These are phyloP conservation scores for Drosophila barbarae DNA, from an alignment of 2,888 invertebrate genomes.

Conservation along the genomic window DNA sequence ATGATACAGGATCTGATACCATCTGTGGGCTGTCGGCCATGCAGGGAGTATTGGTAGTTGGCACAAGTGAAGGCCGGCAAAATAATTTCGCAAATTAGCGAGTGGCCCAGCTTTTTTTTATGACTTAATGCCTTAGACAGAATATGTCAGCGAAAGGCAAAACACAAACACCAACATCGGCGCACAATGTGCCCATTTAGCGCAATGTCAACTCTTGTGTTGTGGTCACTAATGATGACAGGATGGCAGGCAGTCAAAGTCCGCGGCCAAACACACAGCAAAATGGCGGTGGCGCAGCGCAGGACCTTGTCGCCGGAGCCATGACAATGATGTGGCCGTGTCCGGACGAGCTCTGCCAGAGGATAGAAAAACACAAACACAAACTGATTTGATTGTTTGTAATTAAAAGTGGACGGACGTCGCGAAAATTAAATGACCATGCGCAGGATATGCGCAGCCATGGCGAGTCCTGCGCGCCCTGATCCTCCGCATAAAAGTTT, in stretches of 20 bases:
- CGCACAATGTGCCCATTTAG: constrained; percentile 58
- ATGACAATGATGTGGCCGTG: constrained; percentile 42
- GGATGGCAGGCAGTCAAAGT: constrained; percentile 57
- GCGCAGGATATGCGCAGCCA: constrained; percentile 38
- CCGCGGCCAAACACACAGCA: constrained; percentile 49
- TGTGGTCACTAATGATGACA: constrained; percentile 74
- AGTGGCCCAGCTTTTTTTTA: constrained; percentile 56
- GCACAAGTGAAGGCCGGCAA: not conserved
- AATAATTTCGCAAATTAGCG: constrained; percentile 57
- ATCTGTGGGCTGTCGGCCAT: constrained; percentile 1
- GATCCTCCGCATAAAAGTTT: constrained; percentile 58
- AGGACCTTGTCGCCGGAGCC: constrained; percentile 22
- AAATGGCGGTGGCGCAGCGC: constrained; percentile 29
- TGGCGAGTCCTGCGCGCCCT: constrained; percentile 2
- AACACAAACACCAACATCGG: constrained; percentile 12
- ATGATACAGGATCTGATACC: constrained; percentile 5
- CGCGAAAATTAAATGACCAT: constrained; percentile 69
- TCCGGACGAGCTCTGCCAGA: not conserved
- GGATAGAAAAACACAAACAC: constrained; percentile 39
- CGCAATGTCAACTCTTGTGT: constrained; percentile 72
- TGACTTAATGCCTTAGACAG: constrained; percentile 62
- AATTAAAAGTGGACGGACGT: constrained; percentile 73
- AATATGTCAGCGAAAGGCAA: constrained; percentile 37
- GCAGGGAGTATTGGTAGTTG: not conserved
- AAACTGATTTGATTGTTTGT: constrained; percentile 76